phyloP scores from a whole-genome alignment of 2,888 invertebrate species.

The Galerucella pusilla region DNA sequence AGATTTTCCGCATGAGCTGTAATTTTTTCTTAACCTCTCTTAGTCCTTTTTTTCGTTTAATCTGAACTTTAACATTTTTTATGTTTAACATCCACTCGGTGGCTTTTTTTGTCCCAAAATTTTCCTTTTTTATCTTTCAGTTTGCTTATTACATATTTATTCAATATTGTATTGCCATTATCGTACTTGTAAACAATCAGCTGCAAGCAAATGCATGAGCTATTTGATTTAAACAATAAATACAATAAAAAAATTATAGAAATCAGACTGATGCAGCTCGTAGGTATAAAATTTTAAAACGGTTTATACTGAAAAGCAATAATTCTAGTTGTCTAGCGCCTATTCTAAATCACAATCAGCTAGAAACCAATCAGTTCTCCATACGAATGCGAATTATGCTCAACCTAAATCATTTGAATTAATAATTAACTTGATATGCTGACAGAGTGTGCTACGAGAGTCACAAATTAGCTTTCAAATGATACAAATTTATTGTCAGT shows the following conservation, averaged over 20 bases:
- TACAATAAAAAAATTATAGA: neutral
- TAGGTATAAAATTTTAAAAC: conserved; percentile 24
- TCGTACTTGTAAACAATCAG: no score
- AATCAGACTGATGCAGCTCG: conserved; percentile 20
- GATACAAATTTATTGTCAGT: conserved; percentile 33
- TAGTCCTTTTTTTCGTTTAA: no score
- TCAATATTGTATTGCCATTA: no score
- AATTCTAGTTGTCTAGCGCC: conserved; percentile 41
- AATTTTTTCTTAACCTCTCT: no score
- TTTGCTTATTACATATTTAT: no score
- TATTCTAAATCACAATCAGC: conserved; percentile 51
- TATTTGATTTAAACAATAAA: neutral
- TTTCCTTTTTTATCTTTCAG: no score
- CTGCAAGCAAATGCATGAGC: no score
- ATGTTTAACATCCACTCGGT: no score
- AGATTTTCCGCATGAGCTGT: no score
- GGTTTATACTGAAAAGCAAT: conserved; percentile 40
- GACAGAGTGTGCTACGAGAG: conserved; percentile 43
- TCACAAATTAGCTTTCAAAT: conserved; percentile 43
- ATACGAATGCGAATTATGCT: conserved; percentile 39
- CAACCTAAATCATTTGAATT: conserved; percentile 46
- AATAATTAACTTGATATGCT: conserved; percentile 46
- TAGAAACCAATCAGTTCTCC: conserved; percentile 44
- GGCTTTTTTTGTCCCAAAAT: no score
- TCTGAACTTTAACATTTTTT: no score